Base-by-base conservation (phyloP, 2,888 invertebrate genomes). In the Parasteatoda lunata region DNA sequence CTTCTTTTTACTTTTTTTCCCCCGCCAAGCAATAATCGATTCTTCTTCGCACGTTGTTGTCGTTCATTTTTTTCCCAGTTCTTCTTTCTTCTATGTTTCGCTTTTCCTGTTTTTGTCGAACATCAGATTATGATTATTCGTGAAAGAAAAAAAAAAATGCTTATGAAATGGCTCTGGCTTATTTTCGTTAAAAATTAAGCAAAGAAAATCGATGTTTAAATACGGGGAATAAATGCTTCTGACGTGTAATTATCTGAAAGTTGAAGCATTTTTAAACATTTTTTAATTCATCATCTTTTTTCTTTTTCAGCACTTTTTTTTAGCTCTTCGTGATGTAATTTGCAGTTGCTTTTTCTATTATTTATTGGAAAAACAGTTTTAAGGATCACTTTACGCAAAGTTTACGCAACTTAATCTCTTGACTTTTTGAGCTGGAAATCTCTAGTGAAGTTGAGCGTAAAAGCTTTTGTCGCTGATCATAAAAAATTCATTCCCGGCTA, bases 211-310 rank as follows among this genome's bases (percentile, higher is more conserved):
- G 81, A 75, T 75, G 69, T 75, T 75, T 75, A 75, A 81, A 81
- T 81, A 73, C 54, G 81, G 75, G 64, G 73, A 81, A 81, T 81
- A 81, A 81, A 81, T 77, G 77, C 71, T 77, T 83, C 72, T 77
- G 83, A 83, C 83, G 52, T 77, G 83, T 83, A 77, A 83, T 83
- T 83, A 83, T 83, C 83, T 48, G 77, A 77, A 77, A 83, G 52
- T 77, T 83, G 77, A 65, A 76, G 64, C 15, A 73, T 66, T 66
- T 80, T 80, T 80, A 30, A 80, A 45, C 30, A 52, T 70, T 76
- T 59, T 71, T 82, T 52, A 68, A 30, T 52, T 51, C 30, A 48
- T 80, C 15, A 13, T 47, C 15, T 73, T 68, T 66, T 15, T 47
- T 59, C 49, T 79, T 71, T 48, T 72, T 79, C 15, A 52, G 59